These are phyloP conservation scores for Psilopogon haemacephalus DNA, from an alignment of 2,113 vertebrate species.

Conservation along the genomic window DNA sequence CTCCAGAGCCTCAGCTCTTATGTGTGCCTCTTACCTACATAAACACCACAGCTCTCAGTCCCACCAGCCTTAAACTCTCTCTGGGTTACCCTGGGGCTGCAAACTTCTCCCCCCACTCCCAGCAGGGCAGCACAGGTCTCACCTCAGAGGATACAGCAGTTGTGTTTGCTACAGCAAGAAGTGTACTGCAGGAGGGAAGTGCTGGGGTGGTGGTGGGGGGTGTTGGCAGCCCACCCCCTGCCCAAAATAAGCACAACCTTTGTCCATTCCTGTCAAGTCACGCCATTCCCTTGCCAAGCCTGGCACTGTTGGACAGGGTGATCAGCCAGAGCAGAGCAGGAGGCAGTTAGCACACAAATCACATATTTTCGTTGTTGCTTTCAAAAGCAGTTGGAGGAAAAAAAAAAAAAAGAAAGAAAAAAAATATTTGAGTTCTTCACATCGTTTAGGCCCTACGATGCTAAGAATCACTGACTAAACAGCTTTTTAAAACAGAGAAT, in stretches of 20 bases:
- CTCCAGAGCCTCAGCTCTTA: background rate
- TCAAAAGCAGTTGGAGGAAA: background rate
- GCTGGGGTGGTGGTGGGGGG: rapidly evolving
- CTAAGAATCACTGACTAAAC: background rate
- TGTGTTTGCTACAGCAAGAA: background rate
- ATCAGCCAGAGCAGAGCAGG: background rate
- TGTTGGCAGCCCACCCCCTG: background rate
- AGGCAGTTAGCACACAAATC: background rate
- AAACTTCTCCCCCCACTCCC: background rate
- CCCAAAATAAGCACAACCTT: background rate
- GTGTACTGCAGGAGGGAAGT: background rate
- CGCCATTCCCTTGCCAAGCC: background rate
- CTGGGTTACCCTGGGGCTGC: background rate
- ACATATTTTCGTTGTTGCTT: background rate
- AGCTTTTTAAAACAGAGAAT: background rate
- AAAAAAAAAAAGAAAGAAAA: too few relatives aligned
- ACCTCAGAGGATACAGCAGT: rapidly evolving
- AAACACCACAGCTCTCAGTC: background rate
- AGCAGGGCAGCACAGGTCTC: background rate
- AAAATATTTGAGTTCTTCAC: background rate
- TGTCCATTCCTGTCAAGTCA: background rate
- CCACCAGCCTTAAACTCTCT: background rate
- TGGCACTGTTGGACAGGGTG: background rate
- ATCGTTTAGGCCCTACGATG: background rate
- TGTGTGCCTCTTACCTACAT: rapidly evolving